Conservation (phyloP, 2,797 vertebrate genomes). For the Pipistrellus pygmaeus region DNA sequence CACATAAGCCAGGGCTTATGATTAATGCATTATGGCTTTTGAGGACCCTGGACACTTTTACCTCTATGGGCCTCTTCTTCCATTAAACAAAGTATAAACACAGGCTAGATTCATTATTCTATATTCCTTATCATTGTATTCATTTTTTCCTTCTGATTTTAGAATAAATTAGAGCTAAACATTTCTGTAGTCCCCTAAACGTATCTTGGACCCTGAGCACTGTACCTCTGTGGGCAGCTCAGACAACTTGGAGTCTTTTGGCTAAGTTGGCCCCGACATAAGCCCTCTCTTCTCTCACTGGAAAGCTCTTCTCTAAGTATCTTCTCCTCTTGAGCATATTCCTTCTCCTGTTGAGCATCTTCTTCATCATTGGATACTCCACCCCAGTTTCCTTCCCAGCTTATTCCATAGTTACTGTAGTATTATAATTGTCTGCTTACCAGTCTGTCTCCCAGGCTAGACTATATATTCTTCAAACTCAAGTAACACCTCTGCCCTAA, state of each 20-base stretch:
- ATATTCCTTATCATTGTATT: background rate
- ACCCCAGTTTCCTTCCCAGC: background rate
- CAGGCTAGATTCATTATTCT: background rate
- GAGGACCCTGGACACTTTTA: background rate
- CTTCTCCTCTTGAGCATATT: background rate
- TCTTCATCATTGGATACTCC: background rate
- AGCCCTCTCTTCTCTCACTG: background rate
- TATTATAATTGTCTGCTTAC: background rate
- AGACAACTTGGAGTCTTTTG: background rate
- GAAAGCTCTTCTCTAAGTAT: background rate
- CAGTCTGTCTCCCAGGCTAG: background rate
- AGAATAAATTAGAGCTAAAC: background rate
- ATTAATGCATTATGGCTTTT: background rate
- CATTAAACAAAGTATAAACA: background rate
- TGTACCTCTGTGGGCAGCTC: background rate
- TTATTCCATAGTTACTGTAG: rapidly evolving
- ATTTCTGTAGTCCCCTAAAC: background rate
- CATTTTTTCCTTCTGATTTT: background rate
- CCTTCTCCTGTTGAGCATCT: background rate
- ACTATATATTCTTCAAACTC: background rate
- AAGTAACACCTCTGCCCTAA: background rate
- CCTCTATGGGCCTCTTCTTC: background rate
- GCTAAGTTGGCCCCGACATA: background rate
- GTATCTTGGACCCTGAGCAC: background rate
- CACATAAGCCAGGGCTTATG: background rate